Conservation (phyloP, 2,888 invertebrate species). For the Thyatira batis region DNA sequence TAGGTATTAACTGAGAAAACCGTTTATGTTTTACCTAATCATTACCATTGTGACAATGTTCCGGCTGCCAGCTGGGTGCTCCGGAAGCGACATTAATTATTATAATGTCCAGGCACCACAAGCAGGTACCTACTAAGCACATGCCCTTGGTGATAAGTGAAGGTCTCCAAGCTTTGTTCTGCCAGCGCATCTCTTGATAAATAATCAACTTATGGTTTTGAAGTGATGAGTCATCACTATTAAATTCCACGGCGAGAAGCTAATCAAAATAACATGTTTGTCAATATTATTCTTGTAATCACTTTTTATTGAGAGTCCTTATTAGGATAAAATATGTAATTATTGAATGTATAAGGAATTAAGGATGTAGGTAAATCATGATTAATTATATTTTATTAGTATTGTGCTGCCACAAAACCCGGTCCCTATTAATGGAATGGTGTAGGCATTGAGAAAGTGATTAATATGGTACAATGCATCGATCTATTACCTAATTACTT, state of each 20-base stretch:
- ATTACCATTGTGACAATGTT: slow-evolving; percentile 7
- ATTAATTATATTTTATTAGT: background rate
- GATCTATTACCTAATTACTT: too few relatives aligned
- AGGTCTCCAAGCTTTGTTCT: slow-evolving; percentile 45
- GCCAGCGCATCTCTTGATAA: slow-evolving; percentile 39
- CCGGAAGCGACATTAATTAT: slow-evolving; percentile 58
- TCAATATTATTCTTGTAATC: slow-evolving; percentile 4
- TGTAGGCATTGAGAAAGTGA: too few relatives aligned
- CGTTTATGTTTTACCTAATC: slow-evolving; percentile 10
- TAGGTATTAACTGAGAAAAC: slow-evolving; percentile 1
- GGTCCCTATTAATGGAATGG: too few relatives aligned
- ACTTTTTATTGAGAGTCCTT: background rate
- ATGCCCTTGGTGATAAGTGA: slow-evolving; percentile 45
- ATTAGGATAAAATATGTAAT: background rate
- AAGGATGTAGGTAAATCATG: background rate
- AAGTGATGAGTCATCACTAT: slow-evolving; percentile 37
- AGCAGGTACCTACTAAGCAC: slow-evolving; percentile 17
- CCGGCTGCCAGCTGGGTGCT: slow-evolving; percentile 19
- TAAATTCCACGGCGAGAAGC: slow-evolving; percentile 28
- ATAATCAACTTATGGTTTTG: slow-evolving; percentile 40
- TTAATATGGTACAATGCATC: too few relatives aligned
- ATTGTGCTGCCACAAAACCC: too few relatives aligned
- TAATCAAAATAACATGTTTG: slow-evolving; percentile 5
- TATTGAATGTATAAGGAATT: background rate
- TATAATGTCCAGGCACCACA: slow-evolving; percentile 28